phyloP scores from a whole-genome alignment of 2,888 invertebrate species.

The Aricia artaxerxes region DNA sequence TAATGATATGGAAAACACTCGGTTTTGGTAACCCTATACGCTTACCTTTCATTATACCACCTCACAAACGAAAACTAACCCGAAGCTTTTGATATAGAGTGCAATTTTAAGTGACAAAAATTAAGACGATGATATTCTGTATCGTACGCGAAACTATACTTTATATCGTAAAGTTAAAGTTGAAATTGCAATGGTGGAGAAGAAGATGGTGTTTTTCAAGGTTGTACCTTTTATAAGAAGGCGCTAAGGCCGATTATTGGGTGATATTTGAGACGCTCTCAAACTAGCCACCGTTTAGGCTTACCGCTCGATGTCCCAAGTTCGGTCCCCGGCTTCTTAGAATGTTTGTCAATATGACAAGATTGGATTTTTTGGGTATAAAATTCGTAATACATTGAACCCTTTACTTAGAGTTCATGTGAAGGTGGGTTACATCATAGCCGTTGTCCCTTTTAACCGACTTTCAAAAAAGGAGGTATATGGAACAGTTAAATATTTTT shows the following conservation, averaged over 20 bases:
- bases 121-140: conserved; percentile 29
- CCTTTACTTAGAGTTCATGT: not conserved
- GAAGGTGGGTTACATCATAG: too few relatives aligned
- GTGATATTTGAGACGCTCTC: conserved; percentile 51
- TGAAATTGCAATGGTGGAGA: conserved; percentile 11
- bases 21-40: conserved; percentile 69
- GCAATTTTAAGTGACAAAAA: conserved; percentile 37
- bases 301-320: conserved; percentile 69
- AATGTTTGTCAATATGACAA: conserved; percentile 44
- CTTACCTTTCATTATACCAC: conserved; percentile 42
- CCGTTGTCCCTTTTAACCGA: too few relatives aligned
- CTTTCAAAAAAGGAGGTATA: too few relatives aligned
- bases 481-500: too few relatives aligned
- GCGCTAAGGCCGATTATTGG: conserved; percentile 47
- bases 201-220: not conserved
- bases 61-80: conserved; percentile 43
- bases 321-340: conserved; percentile 61
- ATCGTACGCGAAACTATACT: conserved; percentile 42
- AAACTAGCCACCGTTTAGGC: conserved; percentile 69
- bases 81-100: conserved; percentile 37
- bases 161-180: conserved; percentile 34
- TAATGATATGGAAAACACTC: conserved; percentile 72
- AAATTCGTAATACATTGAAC: conserved; percentile 1
- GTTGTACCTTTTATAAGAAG: conserved; percentile 33
- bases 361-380: not conserved